Conservation (phyloP, 2,113 vertebrate species). For the Myotis brandtii region DNA sequence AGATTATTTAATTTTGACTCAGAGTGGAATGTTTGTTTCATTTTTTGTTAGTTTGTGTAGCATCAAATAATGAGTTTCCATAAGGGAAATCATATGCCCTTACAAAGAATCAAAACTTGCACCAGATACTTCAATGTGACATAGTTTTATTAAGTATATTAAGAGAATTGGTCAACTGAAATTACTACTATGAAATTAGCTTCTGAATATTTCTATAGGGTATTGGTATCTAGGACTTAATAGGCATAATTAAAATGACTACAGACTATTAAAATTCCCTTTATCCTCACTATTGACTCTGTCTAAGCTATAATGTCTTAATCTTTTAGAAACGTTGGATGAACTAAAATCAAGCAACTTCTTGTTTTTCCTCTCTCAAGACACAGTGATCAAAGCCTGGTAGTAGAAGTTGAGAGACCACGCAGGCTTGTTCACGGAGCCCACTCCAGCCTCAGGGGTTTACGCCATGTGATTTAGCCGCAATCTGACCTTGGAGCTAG, state of each 20-base stretch:
- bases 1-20: neutral
- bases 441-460: slow-evolving; percentile 25
- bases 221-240: neutral
- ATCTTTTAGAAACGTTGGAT: neutral
- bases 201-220: neutral
- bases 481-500: slow-evolving; percentile 25
- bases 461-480: slow-evolving; percentile 4
- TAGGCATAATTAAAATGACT: neutral
- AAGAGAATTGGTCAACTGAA: neutral
- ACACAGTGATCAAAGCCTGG: neutral
- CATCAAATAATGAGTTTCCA: slow-evolving; percentile 38
- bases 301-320: neutral
- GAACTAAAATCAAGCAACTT: neutral
- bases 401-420: neutral
- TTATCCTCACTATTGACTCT: neutral
- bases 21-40: neutral
- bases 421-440: neutral
- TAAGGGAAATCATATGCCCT: neutral
- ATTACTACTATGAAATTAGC: neutral
- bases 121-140: neutral
- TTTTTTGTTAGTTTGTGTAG: neutral
- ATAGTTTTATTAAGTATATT: neutral
- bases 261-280: neutral
- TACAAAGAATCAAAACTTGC: neutral
- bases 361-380: neutral